These are phyloP conservation scores for Scomber japonicus DNA, from an alignment of 2,113 vertebrate genomes.

Conservation along the genomic window DNA sequence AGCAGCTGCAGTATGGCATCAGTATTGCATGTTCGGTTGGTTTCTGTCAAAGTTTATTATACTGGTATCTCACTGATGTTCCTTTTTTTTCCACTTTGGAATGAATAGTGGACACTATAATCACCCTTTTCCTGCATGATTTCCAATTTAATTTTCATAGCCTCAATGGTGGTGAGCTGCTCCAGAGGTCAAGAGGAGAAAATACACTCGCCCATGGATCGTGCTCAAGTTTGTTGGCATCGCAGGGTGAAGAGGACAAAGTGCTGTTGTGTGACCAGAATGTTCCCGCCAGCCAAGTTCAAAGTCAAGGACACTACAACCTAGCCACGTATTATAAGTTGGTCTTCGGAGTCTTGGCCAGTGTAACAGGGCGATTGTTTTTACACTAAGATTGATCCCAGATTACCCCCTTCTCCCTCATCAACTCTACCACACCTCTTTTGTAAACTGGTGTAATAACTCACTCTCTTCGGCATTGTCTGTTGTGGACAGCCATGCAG, in stretches of 20 bases:
- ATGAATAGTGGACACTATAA: neutral
- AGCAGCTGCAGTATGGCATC: constrained; percentile 25
- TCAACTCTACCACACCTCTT: constrained; percentile 36
- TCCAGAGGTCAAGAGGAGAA: constrained; percentile 20
- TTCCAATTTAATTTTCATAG: constrained; percentile 17
- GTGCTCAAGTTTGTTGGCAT: constrained; percentile 1
- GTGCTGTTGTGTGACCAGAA: constrained; percentile 33
- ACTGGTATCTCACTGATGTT: neutral
- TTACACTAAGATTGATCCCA: constrained; percentile 27
- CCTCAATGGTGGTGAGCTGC: neutral
- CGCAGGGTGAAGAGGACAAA: constrained; percentile 24
- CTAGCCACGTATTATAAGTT: neutral
- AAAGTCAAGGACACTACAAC: constrained; percentile 51
- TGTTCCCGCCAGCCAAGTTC: constrained; percentile 17
- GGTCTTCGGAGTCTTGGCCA: constrained; percentile 8
- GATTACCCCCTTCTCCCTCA: constrained; percentile 9
- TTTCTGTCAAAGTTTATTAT: neutral
- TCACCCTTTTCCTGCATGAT: neutral
- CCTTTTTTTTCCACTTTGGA: neutral
- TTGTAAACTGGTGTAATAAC: constrained; percentile 52
- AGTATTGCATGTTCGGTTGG: neutral
- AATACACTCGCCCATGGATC: neutral
- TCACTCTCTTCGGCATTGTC: constrained; percentile 32
- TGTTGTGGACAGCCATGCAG: constrained; percentile 52
- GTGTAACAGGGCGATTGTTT: neutral